These are phyloP conservation scores for Steatornis caripensis DNA, from an alignment of 2,113 vertebrate genomes.

Conservation along the genomic window DNA sequence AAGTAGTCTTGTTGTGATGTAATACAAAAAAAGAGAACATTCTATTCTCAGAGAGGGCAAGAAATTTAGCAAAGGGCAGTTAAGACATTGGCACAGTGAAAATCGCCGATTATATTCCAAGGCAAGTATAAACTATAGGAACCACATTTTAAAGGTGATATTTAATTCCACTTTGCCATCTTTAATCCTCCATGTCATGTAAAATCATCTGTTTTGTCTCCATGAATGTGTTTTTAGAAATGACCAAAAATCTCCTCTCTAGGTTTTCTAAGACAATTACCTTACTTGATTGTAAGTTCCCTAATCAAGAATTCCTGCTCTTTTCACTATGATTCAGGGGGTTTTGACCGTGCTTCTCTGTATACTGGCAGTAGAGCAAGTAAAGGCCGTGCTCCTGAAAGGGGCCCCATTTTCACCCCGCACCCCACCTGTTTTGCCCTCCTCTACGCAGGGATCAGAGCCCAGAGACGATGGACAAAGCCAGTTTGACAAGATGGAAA, in stretches of 20 bases:
- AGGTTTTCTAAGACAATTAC: not conserved
- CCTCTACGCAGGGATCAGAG: not conserved
- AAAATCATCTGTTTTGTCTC: not conserved
- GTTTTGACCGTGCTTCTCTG: not conserved
- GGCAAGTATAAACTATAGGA: not conserved
- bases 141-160: not conserved
- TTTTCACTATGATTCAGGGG: not conserved
- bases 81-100: not conserved
- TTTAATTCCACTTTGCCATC: not conserved
- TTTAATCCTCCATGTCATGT: not conserved
- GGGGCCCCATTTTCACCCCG: not conserved
- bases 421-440: not conserved
- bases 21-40: not conserved
- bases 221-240: not conserved
- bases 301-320: not conserved
- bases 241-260: not conserved
- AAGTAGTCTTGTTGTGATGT: not conserved
- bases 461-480: not conserved
- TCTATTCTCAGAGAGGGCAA: not conserved
- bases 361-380: not conserved
- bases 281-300: not conserved
- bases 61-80: not conserved
- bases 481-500: constrained; percentile 43
- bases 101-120: not conserved
- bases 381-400: not conserved